Evolutionary conservation across 1,140 invertebrate genomes (phyloP), one percentile per base, ranked within the genome.

Genomic region (Oscheius sp.): DNA sequence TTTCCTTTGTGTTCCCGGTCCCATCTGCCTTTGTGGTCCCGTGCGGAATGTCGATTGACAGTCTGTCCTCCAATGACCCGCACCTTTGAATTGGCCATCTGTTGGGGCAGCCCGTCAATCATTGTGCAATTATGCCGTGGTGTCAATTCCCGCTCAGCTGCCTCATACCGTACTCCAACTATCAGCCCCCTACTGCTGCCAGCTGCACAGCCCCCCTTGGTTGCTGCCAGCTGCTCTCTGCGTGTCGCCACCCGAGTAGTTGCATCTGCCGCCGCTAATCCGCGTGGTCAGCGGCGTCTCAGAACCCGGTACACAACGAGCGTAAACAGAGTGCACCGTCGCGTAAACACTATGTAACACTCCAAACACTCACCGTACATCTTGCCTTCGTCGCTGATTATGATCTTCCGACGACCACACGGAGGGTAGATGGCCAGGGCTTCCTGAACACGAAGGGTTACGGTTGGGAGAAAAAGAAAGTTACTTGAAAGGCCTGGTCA

Each of bases 361-460:
- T n/a, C 10, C 52, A 7, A 7, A 38, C 29, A 92, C 94, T 93
- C 88, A 98, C 95, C 96, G 89, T 99, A 99, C 97, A 99, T 99
- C 90, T 99, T 99, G 85, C 97, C 97, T 88, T 99, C 96, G 87
- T 99, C 97, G 73, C 94, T 97, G 77, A 99, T 90, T 79, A 99
- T 99, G 85, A 99, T 99, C 89, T 99, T 99, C 83, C 97, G 89
- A 80, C 97, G 87, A 68, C 97, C 97, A 87, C 97, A 99, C 75
- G 97, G 96, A 65, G 97, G 97, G 89, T 99, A 98, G 85, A 99
- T 98, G 81, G 95, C 95, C 79, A 99, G 89, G 52, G 97, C 97
- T 89, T 99, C 96, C 86, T 99, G 95, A 26, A 59, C n/a, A n/a
- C n/a, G n/a, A n/a, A n/a, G n/a, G n/a, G n/a, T n/a, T n/a, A n/a